These are phyloP conservation scores for Aphodius granarius DNA, from an alignment of 2,888 invertebrate genomes.

Conservation along the genomic window DNA sequence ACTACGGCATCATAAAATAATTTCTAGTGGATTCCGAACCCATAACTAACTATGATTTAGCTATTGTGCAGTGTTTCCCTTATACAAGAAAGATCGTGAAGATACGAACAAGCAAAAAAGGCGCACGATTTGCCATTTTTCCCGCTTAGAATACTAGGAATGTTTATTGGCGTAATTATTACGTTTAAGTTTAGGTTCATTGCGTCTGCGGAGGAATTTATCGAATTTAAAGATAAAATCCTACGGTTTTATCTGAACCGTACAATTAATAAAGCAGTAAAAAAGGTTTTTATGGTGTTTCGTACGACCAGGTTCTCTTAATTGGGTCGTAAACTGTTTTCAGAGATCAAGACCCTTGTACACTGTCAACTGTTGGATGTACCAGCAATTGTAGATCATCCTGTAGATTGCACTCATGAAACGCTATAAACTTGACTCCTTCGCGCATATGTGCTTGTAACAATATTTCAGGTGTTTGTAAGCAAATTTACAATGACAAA, in stretches of 20 bases:
- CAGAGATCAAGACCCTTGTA: not conserved
- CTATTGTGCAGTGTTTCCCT: not conserved
- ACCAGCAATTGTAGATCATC: not conserved
- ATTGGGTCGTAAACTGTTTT: not conserved
- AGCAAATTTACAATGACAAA: not conserved
- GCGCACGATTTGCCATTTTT: not conserved
- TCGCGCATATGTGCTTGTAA: not conserved
- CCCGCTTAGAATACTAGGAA: not conserved
- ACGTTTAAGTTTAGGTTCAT: not conserved
- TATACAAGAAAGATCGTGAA: not conserved
- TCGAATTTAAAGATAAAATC: not conserved
- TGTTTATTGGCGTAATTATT: not conserved
- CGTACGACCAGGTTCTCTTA: not conserved
- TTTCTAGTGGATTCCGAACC: not conserved
- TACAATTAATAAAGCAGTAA: not conserved
- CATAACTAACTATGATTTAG: not conserved
- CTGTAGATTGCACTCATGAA: not conserved
- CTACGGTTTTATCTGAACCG: not conserved
- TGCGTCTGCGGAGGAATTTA: not conserved
- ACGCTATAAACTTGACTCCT: not conserved
- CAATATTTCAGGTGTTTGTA: not conserved
- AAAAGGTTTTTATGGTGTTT: not conserved
- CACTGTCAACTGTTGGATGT: not conserved
- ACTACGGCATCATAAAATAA: conserved; percentile 1
- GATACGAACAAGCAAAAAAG: not conserved